Conservation (phyloP, 2,113 vertebrate species). For the Pungitius pungitius region DNA sequence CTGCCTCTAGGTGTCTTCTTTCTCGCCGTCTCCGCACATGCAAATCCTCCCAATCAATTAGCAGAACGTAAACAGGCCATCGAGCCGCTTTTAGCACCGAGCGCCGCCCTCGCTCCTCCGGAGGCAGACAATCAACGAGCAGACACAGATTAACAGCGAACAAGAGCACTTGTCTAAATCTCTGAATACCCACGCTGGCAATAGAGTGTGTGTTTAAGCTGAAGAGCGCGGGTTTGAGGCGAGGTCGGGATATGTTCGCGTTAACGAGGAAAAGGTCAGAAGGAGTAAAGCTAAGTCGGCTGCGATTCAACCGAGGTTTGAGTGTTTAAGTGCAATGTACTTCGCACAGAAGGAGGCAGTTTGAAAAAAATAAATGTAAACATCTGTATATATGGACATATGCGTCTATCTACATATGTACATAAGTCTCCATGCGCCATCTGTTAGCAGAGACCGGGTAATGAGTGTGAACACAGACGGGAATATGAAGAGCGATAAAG, state of each 20-base stretch:
- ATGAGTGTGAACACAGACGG: constrained; percentile 34
- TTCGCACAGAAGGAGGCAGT: neutral
- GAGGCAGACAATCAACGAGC: constrained; percentile 70
- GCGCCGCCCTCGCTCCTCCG: constrained; percentile 44
- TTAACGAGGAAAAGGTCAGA: constrained; percentile 14
- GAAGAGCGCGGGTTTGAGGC: neutral
- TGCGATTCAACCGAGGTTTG: neutral
- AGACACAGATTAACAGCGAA: constrained; percentile 72
- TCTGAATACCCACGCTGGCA: constrained; percentile 34
- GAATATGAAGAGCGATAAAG: constrained; percentile 2
- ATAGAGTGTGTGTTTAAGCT: constrained; percentile 1
- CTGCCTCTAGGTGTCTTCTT: neutral
- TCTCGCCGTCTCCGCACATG: neutral
- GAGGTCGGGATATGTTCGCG: neutral
- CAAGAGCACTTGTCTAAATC: constrained; percentile 53
- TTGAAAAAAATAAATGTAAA: neutral
- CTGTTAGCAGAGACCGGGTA: constrained; percentile 31
- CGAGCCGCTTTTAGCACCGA: constrained; percentile 60
- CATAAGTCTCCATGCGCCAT: constrained; percentile 27
- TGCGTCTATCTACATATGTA: neutral
- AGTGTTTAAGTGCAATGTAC: neutral
- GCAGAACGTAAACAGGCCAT: constrained; percentile 68
- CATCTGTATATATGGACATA: neutral
- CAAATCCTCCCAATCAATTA: constrained; percentile 71
- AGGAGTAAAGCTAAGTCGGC: constrained; percentile 3